Evolutionary conservation across 2,113 vertebrate genomes (phyloP).

Genomic region (Excalfactoria chinensis): DNA sequence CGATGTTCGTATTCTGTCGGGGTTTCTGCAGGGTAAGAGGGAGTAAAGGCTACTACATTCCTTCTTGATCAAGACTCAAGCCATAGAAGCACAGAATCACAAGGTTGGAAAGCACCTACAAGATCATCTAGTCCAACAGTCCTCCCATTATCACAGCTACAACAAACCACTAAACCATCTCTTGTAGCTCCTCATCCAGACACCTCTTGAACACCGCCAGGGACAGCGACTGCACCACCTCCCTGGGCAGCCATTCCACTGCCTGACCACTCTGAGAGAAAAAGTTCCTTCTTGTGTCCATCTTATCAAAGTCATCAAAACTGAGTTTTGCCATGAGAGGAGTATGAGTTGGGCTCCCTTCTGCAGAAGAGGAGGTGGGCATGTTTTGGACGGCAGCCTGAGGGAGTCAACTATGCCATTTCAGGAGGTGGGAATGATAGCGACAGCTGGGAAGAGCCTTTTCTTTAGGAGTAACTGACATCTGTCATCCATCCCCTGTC

Average conservation of each 20-base stretch:
- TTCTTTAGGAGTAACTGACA: neutral
- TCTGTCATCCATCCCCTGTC: rapidly evolving
- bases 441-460: neutral
- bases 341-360: neutral
- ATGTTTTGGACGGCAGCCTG: neutral
- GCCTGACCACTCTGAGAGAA: too few species aligned
- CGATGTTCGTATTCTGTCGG: rapidly evolving
- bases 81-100: too few species aligned
- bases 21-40: neutral
- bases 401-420: rapidly evolving
- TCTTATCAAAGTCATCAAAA: neutral
- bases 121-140: too few species aligned
- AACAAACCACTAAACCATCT: too few species aligned
- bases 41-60: neutral
- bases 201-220: too few species aligned
- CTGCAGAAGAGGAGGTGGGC: rapidly evolving
- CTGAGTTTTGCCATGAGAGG: neutral
- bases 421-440: neutral
- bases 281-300: too few species aligned
- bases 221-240: too few species aligned
- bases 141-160: too few species aligned
- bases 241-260: too few species aligned
- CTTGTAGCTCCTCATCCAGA: too few species aligned
- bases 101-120: too few species aligned
- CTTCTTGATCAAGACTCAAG: neutral